phyloP scores from a whole-genome alignment of 2,888 invertebrate species.

The Bursaphelenchus okinawaensis region DNA sequence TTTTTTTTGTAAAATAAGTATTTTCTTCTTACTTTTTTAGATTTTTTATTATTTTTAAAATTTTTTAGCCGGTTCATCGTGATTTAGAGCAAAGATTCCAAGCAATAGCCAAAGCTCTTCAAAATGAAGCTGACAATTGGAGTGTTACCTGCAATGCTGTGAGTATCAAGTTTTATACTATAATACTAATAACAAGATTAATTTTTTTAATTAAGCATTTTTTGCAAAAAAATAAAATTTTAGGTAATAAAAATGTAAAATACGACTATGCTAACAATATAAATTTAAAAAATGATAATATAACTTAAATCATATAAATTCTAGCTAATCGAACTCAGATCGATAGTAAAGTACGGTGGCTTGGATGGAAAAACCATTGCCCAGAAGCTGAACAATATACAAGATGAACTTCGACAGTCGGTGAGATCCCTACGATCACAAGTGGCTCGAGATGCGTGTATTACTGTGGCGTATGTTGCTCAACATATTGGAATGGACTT shows the following conservation, averaged over 20 bases:
- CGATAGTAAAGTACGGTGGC: neutral
- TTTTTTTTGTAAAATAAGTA: no score
- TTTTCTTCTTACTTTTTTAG: no score
- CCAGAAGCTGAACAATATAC: neutral
- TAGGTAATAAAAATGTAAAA: no score
- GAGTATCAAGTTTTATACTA: no score
- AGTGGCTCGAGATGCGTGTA: slow-evolving; percentile 4
- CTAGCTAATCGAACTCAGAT: slow-evolving; percentile 4
- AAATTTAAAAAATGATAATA: no score
- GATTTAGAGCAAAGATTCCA: neutral
- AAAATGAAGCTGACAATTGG: neutral
- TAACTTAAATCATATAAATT: no score
- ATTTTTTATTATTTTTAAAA: no score
- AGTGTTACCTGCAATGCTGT: neutral
- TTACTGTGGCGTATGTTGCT: slow-evolving; percentile 5
- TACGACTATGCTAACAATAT: no score
- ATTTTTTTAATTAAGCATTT: no score
- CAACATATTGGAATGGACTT: neutral
- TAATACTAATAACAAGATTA: no score
- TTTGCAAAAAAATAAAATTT: no score
- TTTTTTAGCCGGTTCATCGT: neutral
- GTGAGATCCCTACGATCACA: slow-evolving; percentile 1
- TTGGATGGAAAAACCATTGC: neutral
- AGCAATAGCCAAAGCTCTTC: neutral
- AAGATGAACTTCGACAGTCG: neutral